A percentile compares a stretch with the other conserved stretches of the same genome.
Conservation (phyloP, 2,113 vertebrate species). For the Corythoichthys haematopterus region DNA sequence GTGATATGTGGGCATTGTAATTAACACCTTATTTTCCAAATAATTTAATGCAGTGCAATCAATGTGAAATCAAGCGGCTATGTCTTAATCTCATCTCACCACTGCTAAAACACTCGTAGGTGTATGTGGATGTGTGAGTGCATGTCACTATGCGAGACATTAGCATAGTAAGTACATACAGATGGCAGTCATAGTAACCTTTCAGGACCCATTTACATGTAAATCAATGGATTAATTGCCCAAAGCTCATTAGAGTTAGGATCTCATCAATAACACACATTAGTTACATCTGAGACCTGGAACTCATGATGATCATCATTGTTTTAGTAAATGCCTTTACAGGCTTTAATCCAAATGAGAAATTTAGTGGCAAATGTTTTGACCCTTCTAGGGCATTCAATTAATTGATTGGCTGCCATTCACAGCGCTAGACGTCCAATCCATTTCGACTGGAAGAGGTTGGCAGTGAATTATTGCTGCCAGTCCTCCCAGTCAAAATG, state of each 20-base stretch:
- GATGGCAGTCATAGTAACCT: slow-evolving; percentile 68
- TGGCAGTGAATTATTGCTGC: too few species aligned
- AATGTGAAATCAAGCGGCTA: slow-evolving; percentile 34
- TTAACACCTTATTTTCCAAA: slow-evolving; percentile 57
- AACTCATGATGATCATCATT: neutral
- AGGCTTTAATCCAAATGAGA: neutral
- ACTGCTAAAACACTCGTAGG: slow-evolving; percentile 18
- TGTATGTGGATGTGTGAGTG: neutral
- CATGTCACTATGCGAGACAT: slow-evolving; percentile 47
- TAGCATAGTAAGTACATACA: slow-evolving; percentile 76
- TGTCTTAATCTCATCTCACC: slow-evolving; percentile 17
- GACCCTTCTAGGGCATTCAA: too few species aligned
- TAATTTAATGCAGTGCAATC: slow-evolving; percentile 57
- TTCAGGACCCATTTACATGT: slow-evolving; percentile 72
- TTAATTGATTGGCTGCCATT: too few species aligned
- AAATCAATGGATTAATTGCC: slow-evolving; percentile 75
- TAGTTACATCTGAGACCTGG: slow-evolving; percentile 38
- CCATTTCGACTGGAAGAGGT: too few species aligned
- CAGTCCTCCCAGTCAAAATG: too few species aligned
- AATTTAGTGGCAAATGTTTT: neutral
- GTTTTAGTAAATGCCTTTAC: neutral
- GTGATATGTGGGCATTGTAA: slow-evolving; percentile 43
- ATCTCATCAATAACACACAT: slow-evolving; percentile 62
- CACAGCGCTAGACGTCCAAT: too few species aligned
- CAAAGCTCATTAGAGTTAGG: slow-evolving; percentile 62